Conservation (phyloP, 2,113 vertebrate genomes). For the Spheniscus mendiculus region DNA sequence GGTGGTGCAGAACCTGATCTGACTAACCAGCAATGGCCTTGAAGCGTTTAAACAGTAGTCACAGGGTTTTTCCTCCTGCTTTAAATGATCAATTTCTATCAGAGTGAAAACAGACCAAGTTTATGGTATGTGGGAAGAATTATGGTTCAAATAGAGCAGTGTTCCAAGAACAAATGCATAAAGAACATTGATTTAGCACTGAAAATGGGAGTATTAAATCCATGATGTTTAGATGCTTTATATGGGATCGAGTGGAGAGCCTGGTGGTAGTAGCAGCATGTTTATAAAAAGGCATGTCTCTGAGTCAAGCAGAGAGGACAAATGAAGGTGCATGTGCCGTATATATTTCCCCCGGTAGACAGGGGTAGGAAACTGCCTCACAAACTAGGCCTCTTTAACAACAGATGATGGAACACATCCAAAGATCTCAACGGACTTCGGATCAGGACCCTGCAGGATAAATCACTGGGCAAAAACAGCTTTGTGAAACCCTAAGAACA, state of each 20-base stretch:
- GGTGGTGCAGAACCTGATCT: not conserved
- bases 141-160: not conserved
- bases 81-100: conserved; percentile 30
- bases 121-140: conserved; percentile 29
- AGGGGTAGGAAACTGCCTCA: not conserved
- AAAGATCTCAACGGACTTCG: not conserved
- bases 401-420: not conserved
- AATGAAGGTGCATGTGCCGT: not conserved
- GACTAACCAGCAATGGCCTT: not conserved
- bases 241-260: not conserved
- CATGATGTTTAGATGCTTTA: conserved; percentile 35
- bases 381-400: not conserved
- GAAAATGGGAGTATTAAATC: conserved; percentile 39
- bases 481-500: not conserved
- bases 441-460: not conserved
- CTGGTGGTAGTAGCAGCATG: not conserved
- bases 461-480: not conserved
- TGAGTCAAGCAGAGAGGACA: not conserved
- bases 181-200: conserved; percentile 65
- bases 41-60: not conserved
- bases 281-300: not conserved
- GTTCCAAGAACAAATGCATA: conserved; percentile 70
- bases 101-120: conserved; percentile 26
- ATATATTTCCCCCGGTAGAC: rapidly evolving
- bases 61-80: not conserved